phyloP scores from a whole-genome alignment of 2,888 invertebrate genomes.

The Cephus sareptanus region DNA sequence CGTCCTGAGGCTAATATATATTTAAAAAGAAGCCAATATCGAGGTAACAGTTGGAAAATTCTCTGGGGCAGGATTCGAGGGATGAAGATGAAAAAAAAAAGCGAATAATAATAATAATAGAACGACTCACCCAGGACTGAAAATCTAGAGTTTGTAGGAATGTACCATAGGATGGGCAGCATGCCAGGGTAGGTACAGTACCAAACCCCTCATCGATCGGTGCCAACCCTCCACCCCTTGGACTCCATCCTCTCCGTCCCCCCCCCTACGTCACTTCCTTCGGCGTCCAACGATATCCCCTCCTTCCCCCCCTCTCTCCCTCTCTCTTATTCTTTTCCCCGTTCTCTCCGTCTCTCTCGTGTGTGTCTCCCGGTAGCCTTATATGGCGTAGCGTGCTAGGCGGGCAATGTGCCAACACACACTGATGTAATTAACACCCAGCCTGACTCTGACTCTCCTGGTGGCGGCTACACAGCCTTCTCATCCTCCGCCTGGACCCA shows the following conservation, averaged over 20 bases:
- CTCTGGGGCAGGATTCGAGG: conserved; percentile 12
- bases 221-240: conserved; percentile 17
- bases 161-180: conserved; percentile 30
- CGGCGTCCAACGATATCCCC: conserved; percentile 10
- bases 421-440: conserved; percentile 58
- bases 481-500: background rate
- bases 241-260: conserved; percentile 19
- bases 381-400: conserved; percentile 21
- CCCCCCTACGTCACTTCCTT: conserved; percentile 13
- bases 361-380: conserved; percentile 14
- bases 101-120: background rate
- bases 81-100: conserved; percentile 12
- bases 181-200: conserved; percentile 37
- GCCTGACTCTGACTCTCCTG: conserved; percentile 26
- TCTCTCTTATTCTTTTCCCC: conserved; percentile 19
- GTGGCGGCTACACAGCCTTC: conserved; percentile 2
- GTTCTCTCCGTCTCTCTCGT: conserved; percentile 19
- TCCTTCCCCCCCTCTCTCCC: background rate
- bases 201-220: conserved; percentile 45
- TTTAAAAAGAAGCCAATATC: conserved; percentile 11
- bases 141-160: conserved; percentile 18
- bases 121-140: background rate
- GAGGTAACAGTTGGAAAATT: background rate
- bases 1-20: conserved; percentile 6
- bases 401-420: conserved; percentile 53